A percentile compares a stretch with the other conserved stretches of the same genome.
These are phyloP conservation scores for Zaprionus lineosus DNA, from an alignment of 2,888 invertebrate species.

Conservation along the genomic window DNA sequence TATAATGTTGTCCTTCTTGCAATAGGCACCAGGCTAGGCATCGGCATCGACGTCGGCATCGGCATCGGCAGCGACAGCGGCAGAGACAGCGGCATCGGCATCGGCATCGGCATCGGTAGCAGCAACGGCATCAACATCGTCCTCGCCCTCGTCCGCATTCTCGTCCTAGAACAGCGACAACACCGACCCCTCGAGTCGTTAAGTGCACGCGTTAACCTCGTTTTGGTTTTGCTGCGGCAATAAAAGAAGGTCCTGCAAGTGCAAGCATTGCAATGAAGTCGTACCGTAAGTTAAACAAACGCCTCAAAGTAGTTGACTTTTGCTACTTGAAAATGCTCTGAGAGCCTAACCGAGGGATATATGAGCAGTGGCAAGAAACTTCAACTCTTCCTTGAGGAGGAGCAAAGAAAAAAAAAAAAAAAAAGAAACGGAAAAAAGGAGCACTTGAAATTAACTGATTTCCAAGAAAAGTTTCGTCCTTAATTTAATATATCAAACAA, in stretches of 20 bases:
- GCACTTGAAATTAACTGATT: too few species aligned
- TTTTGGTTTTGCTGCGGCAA: constrained; percentile 53
- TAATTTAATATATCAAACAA: too few species aligned
- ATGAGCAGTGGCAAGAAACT: too few species aligned
- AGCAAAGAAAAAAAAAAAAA: too few species aligned
- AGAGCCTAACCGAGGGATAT: too few species aligned
- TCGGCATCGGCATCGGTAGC: too few species aligned
- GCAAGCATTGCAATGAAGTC: constrained; percentile 37
- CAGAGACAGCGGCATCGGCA: constrained; percentile 1
- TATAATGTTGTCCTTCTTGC: constrained; percentile 77
- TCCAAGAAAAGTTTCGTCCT: too few species aligned
- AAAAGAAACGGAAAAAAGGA: too few species aligned
- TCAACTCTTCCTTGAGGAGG: too few species aligned
- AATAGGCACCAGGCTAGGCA: too few species aligned
- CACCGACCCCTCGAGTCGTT: constrained; percentile 59
- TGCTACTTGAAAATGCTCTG: constrained; percentile 2
- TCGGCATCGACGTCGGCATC: constrained; percentile 54
- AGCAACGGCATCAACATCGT: too few species aligned
- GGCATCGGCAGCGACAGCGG: constrained; percentile 37
- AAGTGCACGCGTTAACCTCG: constrained; percentile 76
- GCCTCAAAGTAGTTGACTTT: constrained; percentile 40
- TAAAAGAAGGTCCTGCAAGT: constrained; percentile 48
- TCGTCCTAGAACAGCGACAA: constrained; percentile 13
- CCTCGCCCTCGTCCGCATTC: too few species aligned
- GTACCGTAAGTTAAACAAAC: constrained; percentile 40